Base-by-base conservation (phyloP, 2,797 vertebrate genomes). In the Telmatherina bonti region DNA sequence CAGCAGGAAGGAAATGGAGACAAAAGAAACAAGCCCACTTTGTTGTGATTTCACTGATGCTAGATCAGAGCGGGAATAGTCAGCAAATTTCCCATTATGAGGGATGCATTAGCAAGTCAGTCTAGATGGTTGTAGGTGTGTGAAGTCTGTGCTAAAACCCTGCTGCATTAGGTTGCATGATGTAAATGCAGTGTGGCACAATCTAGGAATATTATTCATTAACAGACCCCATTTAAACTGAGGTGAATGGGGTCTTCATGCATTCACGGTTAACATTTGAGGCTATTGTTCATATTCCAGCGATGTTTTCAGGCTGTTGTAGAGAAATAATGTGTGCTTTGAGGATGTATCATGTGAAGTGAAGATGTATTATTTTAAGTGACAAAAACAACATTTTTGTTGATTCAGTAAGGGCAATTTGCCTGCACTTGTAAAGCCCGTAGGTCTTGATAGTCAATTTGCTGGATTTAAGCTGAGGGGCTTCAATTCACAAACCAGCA, bases 401-500 rank as follows among this genome's bases (percentile, higher is more conserved):
- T 88, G 82, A 89, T 83, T 89, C 64, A 76, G 58, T 72, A 54
- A 71, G 62, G 56, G 85, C 63, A 85, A 84, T 89, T 87, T 89
- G 54, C 76, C 73, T 78, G 74, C 72, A 54, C 67, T 84, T 57
- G 64, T 68, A 81, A 82, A 79, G 71, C 76, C 80, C 6, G 15
- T 51, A 74, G 76, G 85, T 86, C 78, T 76, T 74, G 60, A 87
- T 88, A 88, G 81, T 87, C 86, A 88, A 90, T 92, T 88, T 90
- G 75, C 74, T 83, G 35, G 76, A 67, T 87, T 92, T 89, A 89
- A 78, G 84, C 81, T 89, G 63, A 89, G 71, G 76, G 82, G 83
- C 78, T 88, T 88, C 87, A 84, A 84, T 89, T 90, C 83, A 88
- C 83, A 90, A 86, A 75, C 79, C 78, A 74, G 83, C 81, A 87